Evolutionary conservation across 2,113 vertebrate species (phyloP).

Genomic region (Onychorhynchus coronatus): DNA sequence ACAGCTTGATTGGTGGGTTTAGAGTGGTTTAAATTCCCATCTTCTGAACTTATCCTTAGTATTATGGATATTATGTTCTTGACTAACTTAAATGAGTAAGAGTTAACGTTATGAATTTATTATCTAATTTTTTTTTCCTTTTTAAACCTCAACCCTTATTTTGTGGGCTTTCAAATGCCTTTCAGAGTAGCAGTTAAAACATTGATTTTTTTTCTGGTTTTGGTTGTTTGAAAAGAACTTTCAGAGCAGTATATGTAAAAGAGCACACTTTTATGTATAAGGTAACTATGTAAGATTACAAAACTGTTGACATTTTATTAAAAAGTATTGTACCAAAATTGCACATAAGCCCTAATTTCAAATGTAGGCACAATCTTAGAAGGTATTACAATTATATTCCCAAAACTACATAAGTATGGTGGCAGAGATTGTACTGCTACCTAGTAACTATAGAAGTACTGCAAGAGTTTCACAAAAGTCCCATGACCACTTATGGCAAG

Average conservation of each 20-base stretch:
- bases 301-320: not conserved
- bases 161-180: not conserved
- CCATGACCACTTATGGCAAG: not conserved
- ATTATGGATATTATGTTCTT: not conserved
- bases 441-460: not conserved
- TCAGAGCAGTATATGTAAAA: not conserved
- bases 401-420: not conserved
- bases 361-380: not conserved
- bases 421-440: not conserved
- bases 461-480: not conserved
- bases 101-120: not conserved
- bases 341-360: not conserved
- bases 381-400: not conserved
- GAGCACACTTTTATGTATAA: not conserved
- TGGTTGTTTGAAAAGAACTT: not conserved
- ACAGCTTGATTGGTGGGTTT: not conserved
- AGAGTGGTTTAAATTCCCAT: not conserved
- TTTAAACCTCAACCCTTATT: not conserved
- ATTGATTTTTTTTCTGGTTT: not conserved
- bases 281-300: not conserved
- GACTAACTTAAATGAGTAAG: not conserved
- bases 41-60: not conserved
- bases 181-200: not conserved
- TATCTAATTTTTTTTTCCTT: not conserved
- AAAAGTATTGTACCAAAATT: not conserved